Conservation (phyloP, 35 echinoderm and acorn worm genomes). For the Ophiothrix spiculata region DNA sequence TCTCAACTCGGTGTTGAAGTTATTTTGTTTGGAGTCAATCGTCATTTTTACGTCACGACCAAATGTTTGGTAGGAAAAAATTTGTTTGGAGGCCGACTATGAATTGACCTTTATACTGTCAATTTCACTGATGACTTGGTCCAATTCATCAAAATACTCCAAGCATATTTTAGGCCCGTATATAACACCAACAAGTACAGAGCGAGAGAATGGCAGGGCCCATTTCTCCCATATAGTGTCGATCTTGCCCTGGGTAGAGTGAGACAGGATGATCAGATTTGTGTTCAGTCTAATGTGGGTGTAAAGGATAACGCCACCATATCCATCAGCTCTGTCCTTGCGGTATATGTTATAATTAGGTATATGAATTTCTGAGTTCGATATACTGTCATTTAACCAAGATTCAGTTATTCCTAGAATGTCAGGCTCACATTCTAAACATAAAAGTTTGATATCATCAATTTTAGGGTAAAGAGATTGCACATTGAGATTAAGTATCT, state of each 20-base stretch:
- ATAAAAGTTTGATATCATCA: slow-evolving; percentile 1
- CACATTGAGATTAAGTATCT: background rate
- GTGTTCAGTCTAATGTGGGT: background rate
- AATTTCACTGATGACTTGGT: background rate
- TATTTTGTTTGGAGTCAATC: too few species aligned
- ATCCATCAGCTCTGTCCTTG: slow-evolving; percentile 8
- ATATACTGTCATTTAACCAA: background rate
- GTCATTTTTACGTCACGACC: too few species aligned
- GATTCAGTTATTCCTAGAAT: slow-evolving; percentile 12
- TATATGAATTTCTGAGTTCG: background rate
- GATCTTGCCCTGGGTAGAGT: background rate
- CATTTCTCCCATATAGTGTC: slow-evolving; percentile 4
- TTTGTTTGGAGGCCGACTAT: background rate
- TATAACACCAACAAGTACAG: background rate
- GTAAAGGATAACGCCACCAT: background rate
- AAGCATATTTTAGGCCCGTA: background rate
- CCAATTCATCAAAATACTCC: slow-evolving; percentile 10
- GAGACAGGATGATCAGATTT: background rate
- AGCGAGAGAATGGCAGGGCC: background rate
- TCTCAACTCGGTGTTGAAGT: too few species aligned
- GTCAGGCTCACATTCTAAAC: slow-evolving; percentile 4
- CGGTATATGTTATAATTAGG: background rate
- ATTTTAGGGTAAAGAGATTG: background rate
- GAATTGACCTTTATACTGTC: background rate
- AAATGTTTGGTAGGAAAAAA: too few species aligned